Base-by-base conservation (phyloP, 2,113 vertebrate genomes). In the Crocuta crocuta region DNA sequence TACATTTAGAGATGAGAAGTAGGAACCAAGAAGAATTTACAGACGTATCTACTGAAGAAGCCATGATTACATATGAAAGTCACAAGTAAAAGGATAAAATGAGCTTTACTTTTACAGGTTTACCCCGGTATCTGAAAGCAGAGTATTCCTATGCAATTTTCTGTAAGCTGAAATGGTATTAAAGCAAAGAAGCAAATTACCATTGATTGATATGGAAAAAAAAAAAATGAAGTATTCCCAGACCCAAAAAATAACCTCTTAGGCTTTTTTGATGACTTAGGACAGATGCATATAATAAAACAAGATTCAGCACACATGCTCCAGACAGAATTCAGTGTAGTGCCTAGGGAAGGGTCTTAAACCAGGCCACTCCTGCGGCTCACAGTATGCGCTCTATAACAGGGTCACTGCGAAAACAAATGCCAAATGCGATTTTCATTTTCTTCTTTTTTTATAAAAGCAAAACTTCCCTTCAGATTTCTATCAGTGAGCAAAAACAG, bases 21-120 rank as follows among this genome's bases (percentile, higher is more conserved):
- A 39, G 26, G 35, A 35, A 50, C 28, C 17, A 80, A 78, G 4
- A 68, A 45, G 71, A 74, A 74, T 68, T 79, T 74, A 17, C 50
- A 88, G 68, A 43, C 48, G 12, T 61, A 15, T 88, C 82, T 94
- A 45, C 63, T 94, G 68, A 53, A 78, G 33, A 70, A 86, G n/a
- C 9, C 13, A 31, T 61, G 66, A 89, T 58, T 84, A 68, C 16
- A 19, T 83, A 28, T 48, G 21, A 48, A 39, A 81, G 9, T 48
- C 78, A 79, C 35, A 80, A 28, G 82, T 50, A 39, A 55, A 78
- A 91, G 28, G 24, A 71, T 17, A 65, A 70, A 0, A 17, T 39
- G 45, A 85, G 55, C 39, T 71, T 80, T 66, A 24, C 55, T 81
- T 93, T 28, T 53, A 21, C 48, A 33, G 17, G 76, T 53, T 79